Evolutionary conservation across 2,888 invertebrate genomes (phyloP).

Genomic region (Emmelina monodactyla): DNA sequence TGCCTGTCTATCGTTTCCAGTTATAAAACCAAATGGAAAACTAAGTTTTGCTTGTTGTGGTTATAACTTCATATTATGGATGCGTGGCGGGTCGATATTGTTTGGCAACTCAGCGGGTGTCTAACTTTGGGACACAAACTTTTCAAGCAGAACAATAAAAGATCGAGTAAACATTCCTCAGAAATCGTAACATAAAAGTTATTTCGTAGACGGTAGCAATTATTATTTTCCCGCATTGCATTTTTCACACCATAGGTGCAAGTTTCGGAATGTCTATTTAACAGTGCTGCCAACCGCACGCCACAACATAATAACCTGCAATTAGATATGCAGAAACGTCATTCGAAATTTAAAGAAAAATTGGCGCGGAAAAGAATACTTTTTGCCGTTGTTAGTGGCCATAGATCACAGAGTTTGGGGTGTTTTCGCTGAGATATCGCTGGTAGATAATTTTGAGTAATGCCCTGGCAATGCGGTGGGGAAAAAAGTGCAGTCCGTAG

Average conservation of each 20-base stretch:
- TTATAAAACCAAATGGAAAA: conserved; percentile 53
- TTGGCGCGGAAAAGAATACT: conserved; percentile 21
- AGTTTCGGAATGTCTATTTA: not conserved
- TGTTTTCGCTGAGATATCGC: conserved; percentile 44
- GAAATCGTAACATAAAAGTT: too few relatives aligned
- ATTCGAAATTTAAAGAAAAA: conserved; percentile 22
- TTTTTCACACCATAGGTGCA: not conserved
- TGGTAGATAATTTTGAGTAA: conserved; percentile 62
- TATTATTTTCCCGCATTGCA: conserved; percentile 1
- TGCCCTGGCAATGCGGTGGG: conserved; percentile 31
- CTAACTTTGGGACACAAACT: not conserved
- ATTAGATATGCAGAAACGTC: conserved; percentile 23
- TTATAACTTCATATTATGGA: conserved; percentile 29
- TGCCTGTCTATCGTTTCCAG: conserved; percentile 54
- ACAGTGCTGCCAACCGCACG: conserved; percentile 6
- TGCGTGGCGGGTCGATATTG: conserved; percentile 18
- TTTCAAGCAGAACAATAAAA: conserved; percentile 1
- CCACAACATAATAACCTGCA: conserved; percentile 13
- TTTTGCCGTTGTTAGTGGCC: conserved; percentile 37
- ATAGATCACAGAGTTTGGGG: conserved; percentile 40
- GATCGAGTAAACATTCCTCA: too few relatives aligned
- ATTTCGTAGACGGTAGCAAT: too few relatives aligned
- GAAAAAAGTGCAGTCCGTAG: conserved; percentile 41
- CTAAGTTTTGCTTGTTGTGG: conserved; percentile 42
- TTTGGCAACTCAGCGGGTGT: conserved; percentile 14